Percentiles rank a stretch among this genome's conserved stretches.
phyloP scores from a whole-genome alignment of 2,113 vertebrate species.

The Rhea americana region DNA sequence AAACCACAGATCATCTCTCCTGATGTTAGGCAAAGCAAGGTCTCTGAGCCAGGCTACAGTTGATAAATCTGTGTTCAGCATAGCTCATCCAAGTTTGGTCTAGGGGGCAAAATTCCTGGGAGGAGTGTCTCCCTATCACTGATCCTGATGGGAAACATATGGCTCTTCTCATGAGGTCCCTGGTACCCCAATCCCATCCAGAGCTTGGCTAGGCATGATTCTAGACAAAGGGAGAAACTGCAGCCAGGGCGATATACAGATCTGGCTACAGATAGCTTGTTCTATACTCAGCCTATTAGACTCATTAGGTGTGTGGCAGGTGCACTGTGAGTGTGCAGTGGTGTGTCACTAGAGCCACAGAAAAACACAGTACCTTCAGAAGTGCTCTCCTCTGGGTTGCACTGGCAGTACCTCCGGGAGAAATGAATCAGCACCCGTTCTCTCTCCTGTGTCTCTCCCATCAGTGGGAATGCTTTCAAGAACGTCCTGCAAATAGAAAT shows the following conservation, averaged over 20 bases:
- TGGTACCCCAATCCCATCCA: background rate
- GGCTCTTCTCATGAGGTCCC: background rate
- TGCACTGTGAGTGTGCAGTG: fast-evolving
- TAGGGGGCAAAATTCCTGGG: background rate
- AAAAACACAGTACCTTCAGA: constrained; percentile 73
- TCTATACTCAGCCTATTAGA: background rate
- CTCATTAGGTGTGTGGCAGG: background rate
- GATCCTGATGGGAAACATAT: background rate
- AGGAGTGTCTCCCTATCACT: background rate
- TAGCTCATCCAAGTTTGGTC: background rate
- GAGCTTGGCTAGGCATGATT: background rate
- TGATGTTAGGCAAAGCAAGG: background rate
- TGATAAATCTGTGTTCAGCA: background rate
- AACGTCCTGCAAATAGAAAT: constrained; percentile 81
- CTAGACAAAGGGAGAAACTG: background rate
- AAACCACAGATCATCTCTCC: background rate
- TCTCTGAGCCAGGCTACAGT: background rate
- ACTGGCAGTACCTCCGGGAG: constrained; percentile 86
- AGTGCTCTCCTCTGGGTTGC: constrained; percentile 85
- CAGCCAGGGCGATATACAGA: background rate
- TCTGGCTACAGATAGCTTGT: fast-evolving
- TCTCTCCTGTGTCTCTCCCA: constrained; percentile 95
- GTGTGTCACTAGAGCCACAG: background rate
- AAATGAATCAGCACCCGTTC: constrained; percentile 94
- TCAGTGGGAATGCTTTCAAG: constrained; percentile 88